A percentile compares a stretch with the other conserved stretches of the same genome.
These are phyloP conservation scores for Ferrisia virgata DNA, from an alignment of 2,888 invertebrate species.

Conservation along the genomic window DNA sequence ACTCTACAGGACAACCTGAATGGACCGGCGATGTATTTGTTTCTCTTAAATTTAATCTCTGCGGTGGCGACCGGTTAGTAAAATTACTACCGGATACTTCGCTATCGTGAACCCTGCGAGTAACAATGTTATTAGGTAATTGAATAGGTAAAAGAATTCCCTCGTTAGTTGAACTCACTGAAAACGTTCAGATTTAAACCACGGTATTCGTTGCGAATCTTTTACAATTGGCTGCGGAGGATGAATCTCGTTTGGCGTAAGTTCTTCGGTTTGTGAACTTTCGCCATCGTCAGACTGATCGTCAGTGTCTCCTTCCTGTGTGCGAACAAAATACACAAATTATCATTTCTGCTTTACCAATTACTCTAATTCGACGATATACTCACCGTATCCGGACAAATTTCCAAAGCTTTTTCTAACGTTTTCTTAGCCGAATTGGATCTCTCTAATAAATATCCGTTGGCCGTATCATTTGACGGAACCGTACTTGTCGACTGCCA, in stretches of 20 bases:
- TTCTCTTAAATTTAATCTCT: slow-evolving; percentile 17
- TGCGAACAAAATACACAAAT: background rate
- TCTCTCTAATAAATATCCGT: slow-evolving; percentile 89
- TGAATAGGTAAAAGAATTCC: background rate
- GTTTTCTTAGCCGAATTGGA: slow-evolving; percentile 91
- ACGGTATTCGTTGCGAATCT: background rate
- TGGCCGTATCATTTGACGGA: slow-evolving; percentile 91
- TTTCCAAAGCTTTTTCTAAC: slow-evolving; percentile 72
- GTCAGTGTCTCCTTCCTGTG: slow-evolving; percentile 51
- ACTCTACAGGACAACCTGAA: slow-evolving; percentile 3
- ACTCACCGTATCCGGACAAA: slow-evolving; percentile 58
- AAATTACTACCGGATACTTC: background rate
- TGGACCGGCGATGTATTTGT: slow-evolving; percentile 1
- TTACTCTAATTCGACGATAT: background rate
- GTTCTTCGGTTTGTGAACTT: slow-evolving; percentile 49
- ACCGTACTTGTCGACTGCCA: slow-evolving; percentile 62
- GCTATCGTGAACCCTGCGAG: background rate
- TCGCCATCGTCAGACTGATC: slow-evolving; percentile 51
- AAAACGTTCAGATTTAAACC: slow-evolving; percentile 14
- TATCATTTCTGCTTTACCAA: background rate
- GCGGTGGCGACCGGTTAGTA: background rate
- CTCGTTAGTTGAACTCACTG: background rate
- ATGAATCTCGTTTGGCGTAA: slow-evolving; percentile 20
- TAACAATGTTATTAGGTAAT: background rate
- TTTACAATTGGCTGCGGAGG: background rate